Evolutionary conservation across 1,140 invertebrate species (phyloP), one percentile per base, ranked within the genome.

Genomic region (Sesamia nonagrioides): DNA sequence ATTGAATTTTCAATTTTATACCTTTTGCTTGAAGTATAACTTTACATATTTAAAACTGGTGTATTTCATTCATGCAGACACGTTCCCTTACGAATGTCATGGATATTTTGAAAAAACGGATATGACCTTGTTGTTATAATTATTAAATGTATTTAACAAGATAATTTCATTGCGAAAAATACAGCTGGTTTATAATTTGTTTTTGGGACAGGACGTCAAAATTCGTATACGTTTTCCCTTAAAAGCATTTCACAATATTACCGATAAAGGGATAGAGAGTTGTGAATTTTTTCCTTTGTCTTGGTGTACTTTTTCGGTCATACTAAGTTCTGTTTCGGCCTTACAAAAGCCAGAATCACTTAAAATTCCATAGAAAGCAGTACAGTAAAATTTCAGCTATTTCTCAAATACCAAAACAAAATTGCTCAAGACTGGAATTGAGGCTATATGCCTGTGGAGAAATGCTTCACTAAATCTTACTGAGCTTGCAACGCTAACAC

Each of bases 381-480:
- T 50, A n/a, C 27, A 27, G n/a, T 27, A 4, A 0, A 1, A 50
- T 50, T 50, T 50, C 45, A 50, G 45, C 15, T 33, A 58, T 58
- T 58, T 58, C 11, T 33, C 54, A 58, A 33, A 33, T 15, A 27
- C 54, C 21, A 21, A 58, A 58, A 58, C 21, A 33, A 33, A 27
- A 58, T 58, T 33, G 11, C 54, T 11, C 15, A 5, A 0, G 7
- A 11, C 11, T 58, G 21, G 9, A 58, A 6, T 56, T 11, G 18
- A 56, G 21, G 21, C 54, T 9, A 2, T 27, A 27, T 27, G 9
- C 5, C 13, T 48, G 3, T 69, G 40, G 42, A 69, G 66, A 69
- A 69, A 69, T 69, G 66, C 6, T 50, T 6, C 15, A 18, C 9
- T 48, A 69, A 48, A 48, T 68, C 17, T 68, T 68, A 40, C 21